These are phyloP conservation scores for Pantherophis alleghaniensis DNA, from an alignment of 2,797 vertebrate species.

Conservation along the genomic window DNA sequence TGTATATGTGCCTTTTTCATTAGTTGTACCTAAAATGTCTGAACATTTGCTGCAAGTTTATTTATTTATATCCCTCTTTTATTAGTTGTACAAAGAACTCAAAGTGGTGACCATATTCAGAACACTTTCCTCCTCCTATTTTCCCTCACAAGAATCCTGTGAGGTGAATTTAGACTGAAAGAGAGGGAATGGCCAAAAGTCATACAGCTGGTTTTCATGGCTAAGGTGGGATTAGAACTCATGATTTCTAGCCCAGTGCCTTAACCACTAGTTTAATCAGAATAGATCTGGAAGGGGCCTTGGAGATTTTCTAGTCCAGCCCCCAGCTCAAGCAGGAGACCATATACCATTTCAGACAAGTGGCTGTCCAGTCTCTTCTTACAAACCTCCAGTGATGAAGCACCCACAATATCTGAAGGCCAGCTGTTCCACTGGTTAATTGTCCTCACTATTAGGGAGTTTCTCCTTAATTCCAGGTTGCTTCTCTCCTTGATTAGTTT, in stretches of 20 bases:
- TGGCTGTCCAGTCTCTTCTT: no score
- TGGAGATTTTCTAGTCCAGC: no score
- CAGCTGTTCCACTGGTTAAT: no score
- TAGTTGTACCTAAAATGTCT: background rate
- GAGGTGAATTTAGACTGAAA: background rate
- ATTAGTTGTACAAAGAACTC: background rate
- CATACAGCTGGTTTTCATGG: background rate
- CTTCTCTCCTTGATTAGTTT: no score
- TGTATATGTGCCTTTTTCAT: background rate
- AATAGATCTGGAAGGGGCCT: no score
- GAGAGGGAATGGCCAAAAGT: background rate
- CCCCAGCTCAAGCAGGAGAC: no score
- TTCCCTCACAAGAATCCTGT: background rate
- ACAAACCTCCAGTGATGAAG: no score
- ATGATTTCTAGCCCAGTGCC: background rate
- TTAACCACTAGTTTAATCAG: background rate
- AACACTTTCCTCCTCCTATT: background rate
- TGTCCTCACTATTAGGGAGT: no score
- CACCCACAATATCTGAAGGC: no score
- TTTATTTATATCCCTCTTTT: background rate
- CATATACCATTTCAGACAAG: no score
- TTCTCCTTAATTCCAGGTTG: no score
- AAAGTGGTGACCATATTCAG: background rate
- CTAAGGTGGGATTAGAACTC: background rate
- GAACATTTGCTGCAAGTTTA: background rate